Base-by-base conservation (phyloP, 2,113 vertebrate genomes). In the Mandrillus leucophaeus region DNA sequence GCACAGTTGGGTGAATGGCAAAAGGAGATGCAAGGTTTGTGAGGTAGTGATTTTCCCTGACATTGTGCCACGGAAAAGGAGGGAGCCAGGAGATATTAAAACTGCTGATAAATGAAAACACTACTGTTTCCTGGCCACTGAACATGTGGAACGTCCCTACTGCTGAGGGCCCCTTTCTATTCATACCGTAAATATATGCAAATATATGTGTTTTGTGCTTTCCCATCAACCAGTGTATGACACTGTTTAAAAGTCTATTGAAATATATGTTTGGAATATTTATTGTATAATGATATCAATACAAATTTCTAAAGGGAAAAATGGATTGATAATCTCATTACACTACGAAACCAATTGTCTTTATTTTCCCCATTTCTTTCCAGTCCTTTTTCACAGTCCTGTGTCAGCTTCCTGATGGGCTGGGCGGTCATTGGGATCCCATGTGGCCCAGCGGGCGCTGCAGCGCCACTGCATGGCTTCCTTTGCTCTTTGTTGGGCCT, bases 381-480 rank as follows among this genome's bases (percentile, higher is more conserved):
- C n/a, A 35, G 40, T 25, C 30, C 10, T 92, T 80, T 48, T 22
- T 13, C 5, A 23, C 4, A 1, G 18, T 8, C 8, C 0, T 0
- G 0, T 22, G 61, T 88, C 40, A 43, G 75, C 17, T 38, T 79
- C 13, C 25, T 18, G 55, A 10, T 1, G 2, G 43, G 23, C 43
- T 9, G 30, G 32, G 10, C 17, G 64, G 25, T 6, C 81, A 23
- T 1, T 9, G 79, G 70, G 86, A 25, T 59, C 35, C n/a, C 8
- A 23, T 2, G 38, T 2, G 11, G 16, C 48, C 10, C 17, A 8
- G 70, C 8, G 32, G 68, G 1, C 3, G 0, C 16, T 13, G 2
- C 2, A 0, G 45, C 5, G 59, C 75, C 48, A 10, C 32, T 17
- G 16, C 10, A 1, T 10, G 22, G 50, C 40, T 70, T 38, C 45